A percentile compares a stretch with the other conserved stretches of the same genome.
These are phyloP conservation scores for Pogona vitticeps DNA, from an alignment of 2,113 vertebrate species.

Conservation along the genomic window DNA sequence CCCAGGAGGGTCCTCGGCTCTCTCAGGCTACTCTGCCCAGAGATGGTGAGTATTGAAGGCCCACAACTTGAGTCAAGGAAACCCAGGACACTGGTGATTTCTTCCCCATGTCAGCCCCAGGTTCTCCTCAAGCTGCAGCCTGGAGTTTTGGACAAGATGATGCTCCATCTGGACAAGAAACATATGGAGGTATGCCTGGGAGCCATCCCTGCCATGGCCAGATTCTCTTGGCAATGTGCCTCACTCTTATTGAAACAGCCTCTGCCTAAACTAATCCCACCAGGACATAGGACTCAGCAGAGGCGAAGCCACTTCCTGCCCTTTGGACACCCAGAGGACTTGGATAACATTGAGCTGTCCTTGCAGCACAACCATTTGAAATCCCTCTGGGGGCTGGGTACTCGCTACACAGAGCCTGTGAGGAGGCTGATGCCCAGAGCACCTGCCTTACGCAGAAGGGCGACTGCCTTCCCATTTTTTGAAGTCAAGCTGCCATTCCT, in stretches of 20 bases:
- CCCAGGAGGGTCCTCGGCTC: neutral
- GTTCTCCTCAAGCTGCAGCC: neutral
- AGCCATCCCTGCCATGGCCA: fast-evolving
- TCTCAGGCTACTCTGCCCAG: neutral
- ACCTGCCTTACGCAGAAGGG: neutral
- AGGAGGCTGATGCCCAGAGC: neutral
- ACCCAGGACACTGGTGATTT: neutral
- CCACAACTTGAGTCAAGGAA: neutral
- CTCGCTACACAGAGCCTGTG: too few relatives aligned
- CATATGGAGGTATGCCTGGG: neutral
- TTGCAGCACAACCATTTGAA: neutral
- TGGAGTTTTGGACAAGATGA: neutral
- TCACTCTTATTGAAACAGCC: neutral
- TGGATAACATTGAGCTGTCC: neutral
- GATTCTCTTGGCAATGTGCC: neutral
- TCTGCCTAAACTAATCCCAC: neutral
- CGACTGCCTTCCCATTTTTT: neutral
- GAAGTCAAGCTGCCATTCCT: neutral
- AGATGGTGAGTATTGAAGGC: neutral
- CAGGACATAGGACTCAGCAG: neutral
- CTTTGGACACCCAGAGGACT: neutral
- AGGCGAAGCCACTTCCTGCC: neutral
- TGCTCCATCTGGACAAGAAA: neutral
- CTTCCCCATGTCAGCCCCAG: neutral
- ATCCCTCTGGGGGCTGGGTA: too few relatives aligned